Evolutionary conservation across 2,113 vertebrate species (phyloP), one percentile per base, ranked within the genome.

Genomic region (Solea senegalensis): DNA sequence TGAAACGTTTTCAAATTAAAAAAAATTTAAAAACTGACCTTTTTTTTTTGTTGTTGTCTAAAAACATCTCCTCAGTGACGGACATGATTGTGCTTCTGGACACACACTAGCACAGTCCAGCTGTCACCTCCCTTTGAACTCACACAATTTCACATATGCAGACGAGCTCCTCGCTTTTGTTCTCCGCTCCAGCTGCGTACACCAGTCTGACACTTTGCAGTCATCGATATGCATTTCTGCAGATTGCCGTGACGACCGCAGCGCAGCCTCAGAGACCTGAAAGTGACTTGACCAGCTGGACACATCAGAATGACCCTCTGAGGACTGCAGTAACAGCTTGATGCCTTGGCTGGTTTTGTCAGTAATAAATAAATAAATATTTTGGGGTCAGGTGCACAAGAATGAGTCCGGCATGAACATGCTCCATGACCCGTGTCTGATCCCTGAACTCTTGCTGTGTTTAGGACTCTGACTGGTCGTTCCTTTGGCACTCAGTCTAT

Each of bases 401-500:
- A 76, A 55, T 41, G 45, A 61, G 78, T 82, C 57, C 5, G 39
- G 69, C 80, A 81, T 72, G 69, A 87, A 81, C 68, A 13, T 44
- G 74, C 61, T 76, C 75, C 40, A 1, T 67, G 86, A 84, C 87
- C 79, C 66, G 55, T 26, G 71, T 85, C 73, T 76, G 80, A 81
- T 82, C 88, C 86, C 86, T 82, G 85, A 84, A 88, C 72, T 66
- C 11, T 56, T 8, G 61, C 71, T 27, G 77, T 53, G 78, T 43
- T 63, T 26, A 64, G 76, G 74, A 77, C 78, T 15, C 46, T 50
- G 14, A 48, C 53, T 60, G 46, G 21, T 61, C n/a, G 44, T 28
- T 59, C 8, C n/a, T 15, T 8, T 13, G 57, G 69, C 61, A 0
- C 93, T 91, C 93, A 99, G 95, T 99, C 97, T 86, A 99, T 99